phyloP scores from a whole-genome alignment of 2,113 vertebrate genomes.

The Globicephala melas region DNA sequence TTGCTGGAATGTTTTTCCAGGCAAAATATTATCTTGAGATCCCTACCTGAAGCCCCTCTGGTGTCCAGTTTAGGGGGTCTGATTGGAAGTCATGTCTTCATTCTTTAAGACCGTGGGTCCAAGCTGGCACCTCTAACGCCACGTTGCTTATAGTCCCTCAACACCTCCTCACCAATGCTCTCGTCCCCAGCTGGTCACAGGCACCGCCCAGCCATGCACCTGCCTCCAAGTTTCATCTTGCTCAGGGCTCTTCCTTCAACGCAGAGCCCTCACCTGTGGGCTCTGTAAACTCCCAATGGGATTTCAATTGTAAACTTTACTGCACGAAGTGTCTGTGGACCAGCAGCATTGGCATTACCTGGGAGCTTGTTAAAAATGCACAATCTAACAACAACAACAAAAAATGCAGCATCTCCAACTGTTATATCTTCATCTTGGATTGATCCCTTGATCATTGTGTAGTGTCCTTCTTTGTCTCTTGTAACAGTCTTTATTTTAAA shows the following conservation, averaged over 20 bases:
- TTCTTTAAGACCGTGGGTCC: background rate
- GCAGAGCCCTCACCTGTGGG: background rate
- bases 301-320: background rate
- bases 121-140: background rate
- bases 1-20: background rate
- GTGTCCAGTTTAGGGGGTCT: background rate
- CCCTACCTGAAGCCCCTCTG: background rate
- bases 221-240: background rate
- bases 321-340: background rate
- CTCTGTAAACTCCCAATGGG: background rate
- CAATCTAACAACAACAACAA: background rate
- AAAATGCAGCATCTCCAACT: background rate
- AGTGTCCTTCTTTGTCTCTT: background rate
- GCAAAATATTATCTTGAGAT: background rate
- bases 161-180: rapidly evolving
- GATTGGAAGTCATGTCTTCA: background rate
- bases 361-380: background rate
- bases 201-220: too few species aligned
- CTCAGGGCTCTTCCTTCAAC: background rate
- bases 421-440: background rate
- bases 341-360: background rate
- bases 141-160: background rate
- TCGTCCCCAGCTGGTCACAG: background rate
- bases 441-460: background rate
- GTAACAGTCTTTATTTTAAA: background rate